phyloP scores from a whole-genome alignment of 2,113 vertebrate species.

The Pangasianodon hypophthalmus region DNA sequence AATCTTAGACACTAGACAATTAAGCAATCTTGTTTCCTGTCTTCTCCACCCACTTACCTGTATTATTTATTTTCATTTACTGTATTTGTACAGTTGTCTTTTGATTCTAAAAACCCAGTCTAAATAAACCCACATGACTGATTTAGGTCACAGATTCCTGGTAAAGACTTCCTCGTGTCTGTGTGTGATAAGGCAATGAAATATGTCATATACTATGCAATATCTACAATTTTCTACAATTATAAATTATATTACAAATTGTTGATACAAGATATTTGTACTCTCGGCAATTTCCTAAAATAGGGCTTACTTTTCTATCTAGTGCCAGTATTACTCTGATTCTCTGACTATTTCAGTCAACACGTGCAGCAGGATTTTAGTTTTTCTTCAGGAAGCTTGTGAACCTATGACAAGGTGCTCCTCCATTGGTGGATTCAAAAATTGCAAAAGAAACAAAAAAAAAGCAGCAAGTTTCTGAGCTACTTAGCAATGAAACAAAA shows the following conservation, averaged over 20 bases:
- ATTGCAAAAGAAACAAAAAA: background rate
- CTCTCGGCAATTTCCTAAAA: background rate
- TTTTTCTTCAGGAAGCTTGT: too few species aligned
- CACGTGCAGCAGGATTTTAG: background rate
- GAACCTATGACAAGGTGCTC: background rate
- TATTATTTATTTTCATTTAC: background rate
- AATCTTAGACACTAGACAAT: background rate
- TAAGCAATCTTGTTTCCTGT: background rate
- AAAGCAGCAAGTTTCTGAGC: slow-evolving; percentile 37
- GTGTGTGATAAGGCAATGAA: background rate
- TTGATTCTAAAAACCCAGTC: background rate
- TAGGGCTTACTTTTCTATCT: background rate
- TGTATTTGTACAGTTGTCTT: background rate
- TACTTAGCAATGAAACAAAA: slow-evolving; percentile 15
- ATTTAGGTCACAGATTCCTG: background rate
- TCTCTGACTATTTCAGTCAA: background rate
- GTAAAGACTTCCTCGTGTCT: background rate
- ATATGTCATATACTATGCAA: background rate
- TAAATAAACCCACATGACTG: background rate
- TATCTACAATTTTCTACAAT: background rate
- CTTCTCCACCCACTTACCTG: background rate
- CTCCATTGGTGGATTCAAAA: slow-evolving; percentile 37
- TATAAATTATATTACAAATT: background rate
- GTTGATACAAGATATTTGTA: background rate
- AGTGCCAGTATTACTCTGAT: background rate